Evolutionary conservation across 2,113 vertebrate species (phyloP).

Genomic region (Ploceus nigricollis): DNA sequence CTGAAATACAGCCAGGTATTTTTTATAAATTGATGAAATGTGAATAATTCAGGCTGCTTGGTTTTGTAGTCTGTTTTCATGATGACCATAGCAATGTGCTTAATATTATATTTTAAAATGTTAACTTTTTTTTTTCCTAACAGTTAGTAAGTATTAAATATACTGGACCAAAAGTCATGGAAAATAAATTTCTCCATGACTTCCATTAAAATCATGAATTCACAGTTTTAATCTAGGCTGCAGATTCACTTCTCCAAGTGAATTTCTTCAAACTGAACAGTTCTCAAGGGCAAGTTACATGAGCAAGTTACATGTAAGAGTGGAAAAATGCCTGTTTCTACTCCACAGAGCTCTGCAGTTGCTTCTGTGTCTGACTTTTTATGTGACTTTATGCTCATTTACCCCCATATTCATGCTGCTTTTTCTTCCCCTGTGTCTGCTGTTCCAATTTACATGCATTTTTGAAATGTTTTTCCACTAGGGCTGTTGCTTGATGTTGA

Average conservation of each 20-base stretch:
- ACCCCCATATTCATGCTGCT: fast-evolving
- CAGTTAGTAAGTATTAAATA: neutral
- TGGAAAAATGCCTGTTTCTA: neutral
- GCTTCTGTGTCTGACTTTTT: neutral
- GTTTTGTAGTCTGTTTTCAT: neutral
- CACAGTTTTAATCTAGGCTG: neutral
- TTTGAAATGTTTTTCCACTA: neutral
- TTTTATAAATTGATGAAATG: neutral
- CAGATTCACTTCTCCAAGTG: neutral
- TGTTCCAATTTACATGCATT: neutral
- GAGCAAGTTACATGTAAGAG: neutral
- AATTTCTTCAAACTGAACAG: neutral
- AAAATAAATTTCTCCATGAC: neutral
- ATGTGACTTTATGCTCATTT: neutral
- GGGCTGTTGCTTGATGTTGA: neutral
- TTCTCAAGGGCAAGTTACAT: neutral
- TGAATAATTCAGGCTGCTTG: neutral
- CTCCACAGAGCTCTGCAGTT: neutral
- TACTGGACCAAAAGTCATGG: neutral
- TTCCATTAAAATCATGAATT: neutral
- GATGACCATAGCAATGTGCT: neutral
- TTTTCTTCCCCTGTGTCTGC: neutral
- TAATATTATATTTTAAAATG: neutral
- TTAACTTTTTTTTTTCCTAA: neutral
- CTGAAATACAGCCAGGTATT: neutral